Conservation (phyloP, 1,140 invertebrate species). For the Drosophila gunungcola region DNA sequence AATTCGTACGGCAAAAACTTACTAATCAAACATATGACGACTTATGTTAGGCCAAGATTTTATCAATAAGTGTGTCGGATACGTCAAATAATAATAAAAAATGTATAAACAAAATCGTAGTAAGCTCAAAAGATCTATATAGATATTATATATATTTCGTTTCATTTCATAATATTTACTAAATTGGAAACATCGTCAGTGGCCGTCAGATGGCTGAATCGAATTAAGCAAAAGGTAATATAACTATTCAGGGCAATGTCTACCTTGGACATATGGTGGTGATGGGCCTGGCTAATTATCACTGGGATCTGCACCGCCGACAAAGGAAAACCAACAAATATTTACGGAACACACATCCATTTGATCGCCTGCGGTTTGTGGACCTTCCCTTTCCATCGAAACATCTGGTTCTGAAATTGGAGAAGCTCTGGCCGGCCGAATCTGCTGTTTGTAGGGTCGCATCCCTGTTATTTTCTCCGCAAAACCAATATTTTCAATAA, state of each 20-base stretch:
- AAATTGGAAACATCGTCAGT: background rate
- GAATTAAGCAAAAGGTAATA: conserved; percentile 1
- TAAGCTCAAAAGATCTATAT: too few species aligned
- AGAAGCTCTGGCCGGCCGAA: background rate
- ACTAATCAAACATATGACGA: conserved; percentile 15
- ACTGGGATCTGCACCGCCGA: conserved; percentile 26
- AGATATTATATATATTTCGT: too few species aligned
- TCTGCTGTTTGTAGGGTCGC: conserved; percentile 18
- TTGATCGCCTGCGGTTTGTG: conserved; percentile 23
- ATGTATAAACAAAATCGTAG: background rate
- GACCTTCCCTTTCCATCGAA: background rate
- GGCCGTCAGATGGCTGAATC: conserved; percentile 5
- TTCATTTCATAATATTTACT: too few species aligned
- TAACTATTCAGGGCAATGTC: background rate
- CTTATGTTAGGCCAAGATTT: background rate
- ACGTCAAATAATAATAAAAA: background rate
- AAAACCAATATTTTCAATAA: background rate
- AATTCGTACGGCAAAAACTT: background rate
- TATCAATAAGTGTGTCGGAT: background rate
- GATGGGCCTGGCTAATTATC: conserved; percentile 19
- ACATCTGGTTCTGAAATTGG: conserved; percentile 15
- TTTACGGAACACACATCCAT: conserved; percentile 12
- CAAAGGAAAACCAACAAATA: conserved; percentile 38
- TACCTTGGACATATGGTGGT: conserved; percentile 18
- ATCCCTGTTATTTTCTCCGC: background rate